Percentiles rank a stretch among this genome's conserved stretches.
Evolutionary conservation across 2,888 invertebrate species (phyloP).

Genomic region (Maniola hyperantus): DNA sequence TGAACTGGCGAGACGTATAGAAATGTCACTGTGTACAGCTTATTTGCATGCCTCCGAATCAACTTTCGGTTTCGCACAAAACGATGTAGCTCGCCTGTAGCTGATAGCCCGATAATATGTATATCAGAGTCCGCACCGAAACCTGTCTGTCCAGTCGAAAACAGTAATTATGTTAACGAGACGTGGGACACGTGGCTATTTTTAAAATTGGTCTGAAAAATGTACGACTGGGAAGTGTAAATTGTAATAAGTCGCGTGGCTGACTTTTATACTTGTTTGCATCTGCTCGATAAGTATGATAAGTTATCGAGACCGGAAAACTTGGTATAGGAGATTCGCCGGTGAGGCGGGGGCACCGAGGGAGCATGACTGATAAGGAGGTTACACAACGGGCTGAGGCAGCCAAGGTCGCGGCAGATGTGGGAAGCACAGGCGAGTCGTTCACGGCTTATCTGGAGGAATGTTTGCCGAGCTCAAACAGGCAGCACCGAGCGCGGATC

Average conservation of each 20-base stretch:
- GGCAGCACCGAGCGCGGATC: constrained; percentile 55
- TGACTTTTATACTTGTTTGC: constrained; percentile 40
- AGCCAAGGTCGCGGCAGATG: constrained; percentile 80
- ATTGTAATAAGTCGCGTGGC: constrained; percentile 32
- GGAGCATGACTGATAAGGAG: constrained; percentile 76
- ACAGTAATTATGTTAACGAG: constrained; percentile 74
- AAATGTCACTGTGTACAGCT: constrained; percentile 32
- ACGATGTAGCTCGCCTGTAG: constrained; percentile 28
- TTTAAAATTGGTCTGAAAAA: constrained; percentile 19
- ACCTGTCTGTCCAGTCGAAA: constrained; percentile 69
- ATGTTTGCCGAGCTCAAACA: constrained; percentile 76
- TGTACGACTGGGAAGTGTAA: neutral
- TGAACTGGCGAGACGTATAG: constrained; percentile 17
- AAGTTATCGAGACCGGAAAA: constrained; percentile 75
- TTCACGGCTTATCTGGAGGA: constrained; percentile 72
- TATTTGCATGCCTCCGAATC: constrained; percentile 58
- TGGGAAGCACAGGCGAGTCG: constrained; percentile 76
- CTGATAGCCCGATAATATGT: constrained; percentile 58
- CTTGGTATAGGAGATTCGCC: constrained; percentile 62
- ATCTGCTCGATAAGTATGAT: constrained; percentile 60
- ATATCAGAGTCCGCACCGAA: constrained; percentile 46
- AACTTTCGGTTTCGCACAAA: constrained; percentile 82
- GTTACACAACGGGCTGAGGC: constrained; percentile 71
- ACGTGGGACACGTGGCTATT: constrained; percentile 28
- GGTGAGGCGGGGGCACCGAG: constrained; percentile 61